Base-by-base conservation (phyloP, 2,888 invertebrate species). In the Eueremaeus valkanovi region DNA sequence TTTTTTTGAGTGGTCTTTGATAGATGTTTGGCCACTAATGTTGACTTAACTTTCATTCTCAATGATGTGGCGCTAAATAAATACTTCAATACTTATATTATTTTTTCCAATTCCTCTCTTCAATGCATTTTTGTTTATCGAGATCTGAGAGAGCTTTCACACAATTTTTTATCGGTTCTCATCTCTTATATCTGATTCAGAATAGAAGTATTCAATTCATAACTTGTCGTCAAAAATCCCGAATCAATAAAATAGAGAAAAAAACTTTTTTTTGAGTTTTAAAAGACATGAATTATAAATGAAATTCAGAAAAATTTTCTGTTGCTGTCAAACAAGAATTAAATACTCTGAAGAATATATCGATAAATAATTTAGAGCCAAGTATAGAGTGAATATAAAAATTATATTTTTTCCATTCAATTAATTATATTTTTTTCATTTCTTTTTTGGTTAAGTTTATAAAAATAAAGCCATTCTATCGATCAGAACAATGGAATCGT, bases 61-160 rank as follows among this genome's bases (percentile, higher is more conserved):
- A 66, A 9, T 66, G 66, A 66, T 66, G 66, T 66, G 36, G 66
- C 36, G 66, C 66, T 66, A 21, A 33, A 66, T 66, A 66, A 66
- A 66, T 66, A 66, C 66, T 66, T 66, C n/a, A 29, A 66, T 36
- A 8, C 29, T 58, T 58, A 58, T 58, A 27, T 29, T 58, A 31
- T 13, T 29, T 58, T 29, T 58, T 29, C 5, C 16, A 49, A 11
- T 11, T n/a, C 16, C 13, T 58, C 21, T 58, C 8, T 58, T 66
- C 66, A 66, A 61, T 61, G 16, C 13, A 61, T 31, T 58, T n/a
- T 31, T 61, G 61, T 61, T 61, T 61, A 61, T 61, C 13, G 29
- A 61, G 61, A 16, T 31, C 16, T 61, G 61, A 31, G 6, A 31
- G 29, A 29, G 61, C 29, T 61, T 51, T 45, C 21, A 45, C 5